Evolutionary conservation across 2,888 invertebrate species (phyloP).

Genomic region (Dryomyza anilis): DNA sequence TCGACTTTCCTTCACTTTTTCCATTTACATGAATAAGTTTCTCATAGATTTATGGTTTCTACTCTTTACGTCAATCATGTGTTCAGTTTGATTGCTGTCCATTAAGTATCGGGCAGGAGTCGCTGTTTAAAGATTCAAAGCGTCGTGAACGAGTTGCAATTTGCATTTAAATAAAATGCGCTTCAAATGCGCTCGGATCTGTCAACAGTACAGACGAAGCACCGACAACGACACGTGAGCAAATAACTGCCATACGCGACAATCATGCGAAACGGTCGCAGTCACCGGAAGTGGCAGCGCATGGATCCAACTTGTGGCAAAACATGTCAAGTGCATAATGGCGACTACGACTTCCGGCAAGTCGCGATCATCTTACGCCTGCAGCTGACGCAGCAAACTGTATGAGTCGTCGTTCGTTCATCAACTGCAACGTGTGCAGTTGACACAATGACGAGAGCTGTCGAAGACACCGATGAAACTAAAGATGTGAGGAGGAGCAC

Average conservation of each 20-base stretch:
- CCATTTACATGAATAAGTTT: no score
- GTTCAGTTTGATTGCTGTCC: no score
- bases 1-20: no score
- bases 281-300: conserved; percentile 6
- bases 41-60: no score
- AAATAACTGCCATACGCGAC: not conserved
- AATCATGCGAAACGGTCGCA: not conserved
- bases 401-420: no score
- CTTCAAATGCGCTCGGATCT: not conserved
- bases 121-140: conserved; percentile 13
- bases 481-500: not conserved
- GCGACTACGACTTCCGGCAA: conserved; percentile 5
- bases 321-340: conserved; percentile 22
- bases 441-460: not conserved
- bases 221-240: conserved; percentile 23
- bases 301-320: conserved; percentile 11
- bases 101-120: no score
- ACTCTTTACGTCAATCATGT: no score
- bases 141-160: conserved; percentile 3
- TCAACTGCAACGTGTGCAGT: no score
- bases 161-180: conserved; percentile 9
- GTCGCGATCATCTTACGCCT: no score
- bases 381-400: not conserved
- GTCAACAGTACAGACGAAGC: not conserved
- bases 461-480: not conserved